Evolutionary conservation across 1,140 invertebrate species (phyloP).

Genomic region (Heliconius eleuchia): DNA sequence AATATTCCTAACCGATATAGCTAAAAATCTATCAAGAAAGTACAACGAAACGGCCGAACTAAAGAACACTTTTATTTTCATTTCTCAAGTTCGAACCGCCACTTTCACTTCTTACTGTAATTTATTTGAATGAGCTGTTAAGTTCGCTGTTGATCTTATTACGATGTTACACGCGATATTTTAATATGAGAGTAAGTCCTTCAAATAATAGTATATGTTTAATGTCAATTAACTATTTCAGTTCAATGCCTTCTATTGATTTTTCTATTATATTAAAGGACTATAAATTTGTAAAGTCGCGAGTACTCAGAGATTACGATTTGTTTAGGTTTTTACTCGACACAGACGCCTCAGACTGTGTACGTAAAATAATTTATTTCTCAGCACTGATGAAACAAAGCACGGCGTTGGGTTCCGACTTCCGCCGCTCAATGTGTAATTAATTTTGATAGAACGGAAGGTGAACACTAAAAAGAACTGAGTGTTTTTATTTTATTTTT

Average conservation of each 20-base stretch:
- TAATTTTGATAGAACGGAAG: too few relatives aligned
- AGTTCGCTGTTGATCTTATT: conserved; percentile 1
- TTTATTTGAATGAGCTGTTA: conserved; percentile 25
- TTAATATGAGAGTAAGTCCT: background rate
- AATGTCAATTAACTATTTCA: background rate
- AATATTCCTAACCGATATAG: background rate
- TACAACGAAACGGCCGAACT: conserved; percentile 10
- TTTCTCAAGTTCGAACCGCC: conserved; percentile 25
- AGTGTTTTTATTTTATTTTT: too few relatives aligned
- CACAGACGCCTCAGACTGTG: too few relatives aligned
- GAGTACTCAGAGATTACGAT: background rate
- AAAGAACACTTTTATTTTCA: conserved; percentile 37
- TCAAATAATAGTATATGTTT: background rate
- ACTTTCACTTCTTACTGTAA: conserved; percentile 32
- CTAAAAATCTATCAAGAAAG: conserved; percentile 12
- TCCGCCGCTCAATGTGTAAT: too few relatives aligned
- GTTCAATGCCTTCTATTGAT: background rate
- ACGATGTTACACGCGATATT: background rate
- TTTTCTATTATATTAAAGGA: background rate
- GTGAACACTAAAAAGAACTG: too few relatives aligned
- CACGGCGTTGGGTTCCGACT: too few relatives aligned
- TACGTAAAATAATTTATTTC: too few relatives aligned
- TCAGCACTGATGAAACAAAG: too few relatives aligned
- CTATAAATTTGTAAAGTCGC: background rate
- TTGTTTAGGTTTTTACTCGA: too few relatives aligned